Evolutionary conservation across 2,797 vertebrate genomes (phyloP).

Genomic region (Nyctalus aviator): DNA sequence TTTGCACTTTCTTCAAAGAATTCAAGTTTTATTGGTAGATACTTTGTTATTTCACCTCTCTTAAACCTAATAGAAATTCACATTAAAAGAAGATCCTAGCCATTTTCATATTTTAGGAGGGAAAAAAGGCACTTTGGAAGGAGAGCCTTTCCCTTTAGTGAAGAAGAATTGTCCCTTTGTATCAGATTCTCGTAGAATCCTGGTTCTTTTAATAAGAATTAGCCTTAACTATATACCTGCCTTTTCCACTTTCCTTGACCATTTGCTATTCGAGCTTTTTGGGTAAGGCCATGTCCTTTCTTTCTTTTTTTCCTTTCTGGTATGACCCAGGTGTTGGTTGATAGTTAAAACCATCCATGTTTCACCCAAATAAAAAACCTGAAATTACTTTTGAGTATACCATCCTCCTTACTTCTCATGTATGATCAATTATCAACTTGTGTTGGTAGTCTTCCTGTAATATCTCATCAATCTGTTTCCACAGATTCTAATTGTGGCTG

Average conservation of each 20-base stretch:
- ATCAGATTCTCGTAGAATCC: neutral
- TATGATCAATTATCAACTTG: neutral
- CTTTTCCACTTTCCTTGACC: neutral
- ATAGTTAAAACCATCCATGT: neutral
- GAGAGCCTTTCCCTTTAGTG: neutral
- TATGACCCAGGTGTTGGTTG: neutral
- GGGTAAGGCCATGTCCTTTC: neutral
- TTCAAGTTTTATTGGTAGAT: neutral
- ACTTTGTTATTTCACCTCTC: neutral
- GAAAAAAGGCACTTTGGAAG: neutral
- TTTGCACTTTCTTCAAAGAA: constrained; percentile 52
- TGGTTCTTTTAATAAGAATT: neutral
- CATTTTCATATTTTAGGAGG: neutral
- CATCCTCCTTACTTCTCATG: neutral
- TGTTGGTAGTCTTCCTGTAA: neutral
- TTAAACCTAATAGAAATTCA: neutral
- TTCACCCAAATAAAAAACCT: neutral
- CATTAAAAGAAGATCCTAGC: neutral
- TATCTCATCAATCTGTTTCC: neutral
- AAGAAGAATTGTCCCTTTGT: neutral
- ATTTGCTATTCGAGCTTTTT: neutral
- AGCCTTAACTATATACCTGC: neutral
- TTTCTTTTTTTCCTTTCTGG: neutral
- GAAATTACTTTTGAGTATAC: neutral
- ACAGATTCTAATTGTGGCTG: neutral